Conservation (phyloP, 2,797 vertebrate genomes). For the Potorous gilbertii region DNA sequence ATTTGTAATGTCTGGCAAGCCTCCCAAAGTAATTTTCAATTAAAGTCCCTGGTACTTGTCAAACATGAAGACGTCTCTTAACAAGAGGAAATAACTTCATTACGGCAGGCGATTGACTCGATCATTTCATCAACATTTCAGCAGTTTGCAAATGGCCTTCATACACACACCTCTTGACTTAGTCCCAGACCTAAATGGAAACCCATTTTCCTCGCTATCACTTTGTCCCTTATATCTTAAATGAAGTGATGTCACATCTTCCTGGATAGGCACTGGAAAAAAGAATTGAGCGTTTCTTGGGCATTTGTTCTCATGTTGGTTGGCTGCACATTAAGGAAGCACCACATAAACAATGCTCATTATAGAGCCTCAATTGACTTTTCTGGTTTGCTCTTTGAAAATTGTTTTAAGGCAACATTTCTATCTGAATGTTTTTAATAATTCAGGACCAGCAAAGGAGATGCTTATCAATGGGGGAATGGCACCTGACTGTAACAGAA, state of each 20-base stretch:
- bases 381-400: not conserved
- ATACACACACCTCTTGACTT: constrained; percentile 58
- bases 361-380: not conserved
- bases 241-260: not conserved
- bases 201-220: constrained; percentile 57
- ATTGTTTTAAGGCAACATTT: not conserved
- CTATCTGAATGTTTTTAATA: not conserved
- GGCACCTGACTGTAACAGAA: not conserved
- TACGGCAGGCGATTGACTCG: constrained; percentile 74
- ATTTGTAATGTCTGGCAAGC: constrained; percentile 85
- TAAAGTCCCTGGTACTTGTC: constrained; percentile 88
- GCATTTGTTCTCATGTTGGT: not conserved
- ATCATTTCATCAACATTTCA: constrained; percentile 62
- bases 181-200: constrained; percentile 42
- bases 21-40: constrained; percentile 87
- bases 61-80: constrained; percentile 84
- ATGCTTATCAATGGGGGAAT: not conserved
- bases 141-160: constrained; percentile 61
- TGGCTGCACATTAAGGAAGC: not conserved
- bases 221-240: constrained; percentile 1
- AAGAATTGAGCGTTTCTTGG: not conserved
- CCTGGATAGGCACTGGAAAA: not conserved
- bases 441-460: not conserved
- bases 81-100: constrained; percentile 87
- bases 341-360: not conserved